Evolutionary conservation across 2,113 vertebrate species (phyloP).

Genomic region (Strigops habroptila): DNA sequence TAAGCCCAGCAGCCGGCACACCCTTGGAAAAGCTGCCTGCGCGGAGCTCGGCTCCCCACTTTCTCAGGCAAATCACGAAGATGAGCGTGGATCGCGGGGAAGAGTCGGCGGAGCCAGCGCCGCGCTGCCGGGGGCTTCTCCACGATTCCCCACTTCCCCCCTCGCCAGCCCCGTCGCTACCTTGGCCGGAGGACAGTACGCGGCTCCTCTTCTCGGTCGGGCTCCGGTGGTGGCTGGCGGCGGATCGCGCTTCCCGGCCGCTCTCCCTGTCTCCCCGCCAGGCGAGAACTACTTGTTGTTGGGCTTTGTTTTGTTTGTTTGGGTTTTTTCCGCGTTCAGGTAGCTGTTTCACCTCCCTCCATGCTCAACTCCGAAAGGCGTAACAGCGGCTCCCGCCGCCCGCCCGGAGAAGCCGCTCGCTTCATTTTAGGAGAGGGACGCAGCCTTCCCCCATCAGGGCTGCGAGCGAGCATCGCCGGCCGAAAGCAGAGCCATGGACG

Average conservation of each 20-base stretch:
- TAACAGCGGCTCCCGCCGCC: constrained; percentile 18
- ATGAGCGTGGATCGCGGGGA: neutral
- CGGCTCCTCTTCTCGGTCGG: neutral
- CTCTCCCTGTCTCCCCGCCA: neutral
- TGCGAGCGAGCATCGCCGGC: neutral
- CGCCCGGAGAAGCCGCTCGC: neutral
- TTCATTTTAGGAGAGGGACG: neutral
- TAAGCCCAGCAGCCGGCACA: neutral
- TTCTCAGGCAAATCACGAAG: neutral
- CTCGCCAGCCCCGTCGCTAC: constrained; percentile 37
- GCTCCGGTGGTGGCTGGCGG: neutral
- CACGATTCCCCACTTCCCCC: neutral
- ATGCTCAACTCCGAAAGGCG: neutral
- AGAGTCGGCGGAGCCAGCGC: neutral
- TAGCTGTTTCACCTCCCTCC: constrained; percentile 23
- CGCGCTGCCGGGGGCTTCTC: neutral
- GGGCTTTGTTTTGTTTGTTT: neutral
- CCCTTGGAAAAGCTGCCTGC: neutral
- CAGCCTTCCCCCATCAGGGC: neutral
- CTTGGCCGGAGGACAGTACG: constrained; percentile 41
- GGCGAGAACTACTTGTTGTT: constrained; percentile 72
- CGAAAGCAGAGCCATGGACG: constrained; percentile 21
- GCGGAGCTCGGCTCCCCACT: neutral
- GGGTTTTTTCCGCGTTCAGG: constrained; percentile 36
- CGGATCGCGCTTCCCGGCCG: neutral